Evolutionary conservation across 2,797 vertebrate genomes (phyloP), one percentile per base, ranked within the genome.

Genomic region (Darevskia mixta): DNA sequence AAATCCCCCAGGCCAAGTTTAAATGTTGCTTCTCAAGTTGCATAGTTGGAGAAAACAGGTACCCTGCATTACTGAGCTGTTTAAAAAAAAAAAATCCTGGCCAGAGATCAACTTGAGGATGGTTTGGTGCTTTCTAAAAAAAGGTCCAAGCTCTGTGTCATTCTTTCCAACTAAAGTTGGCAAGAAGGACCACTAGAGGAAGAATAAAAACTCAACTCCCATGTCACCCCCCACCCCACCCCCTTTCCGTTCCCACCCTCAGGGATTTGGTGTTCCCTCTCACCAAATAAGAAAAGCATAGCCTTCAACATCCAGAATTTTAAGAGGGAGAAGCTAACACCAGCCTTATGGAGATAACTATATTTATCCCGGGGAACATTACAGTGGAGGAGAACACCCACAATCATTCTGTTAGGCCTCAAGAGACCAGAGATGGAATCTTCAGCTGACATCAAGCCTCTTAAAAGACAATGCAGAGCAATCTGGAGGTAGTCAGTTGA

Each of bases 361-460:
- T 86, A 89, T 86, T 86, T 89, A 86, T 79, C 75, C 67, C 29
- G 13, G 35, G 43, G 85, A 72, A 72, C 66, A 38, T 45, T 29
- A 9, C 10, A 49, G 23, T 25, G 61, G 61, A 64, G 18, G n/a
- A 82, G 64, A 73, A 86, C 79, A 72, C 72, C 79, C 88, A 72
- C 88, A 35, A 15, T 35, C 72, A 71, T 35, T 61, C 84, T 82
- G 88, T 27, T 76, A n/a, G 18, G 35, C n/a, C 8, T 6, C 20
- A 32, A 38, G 43, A 43, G 79, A 49, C 71, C 61, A 86, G 67
- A 77, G 29, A 55, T 23, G 18, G 41, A 66, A 38, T 32, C 76
- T 38, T 45, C 43, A 2, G 35, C 69, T 75, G 25, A 13, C 15
- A 82, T 32, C 67, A 18, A 13, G 27, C 18, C 41, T 10, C 58